These are phyloP conservation scores for Chrysolina americana DNA, from an alignment of 2,888 invertebrate genomes.

Conservation along the genomic window DNA sequence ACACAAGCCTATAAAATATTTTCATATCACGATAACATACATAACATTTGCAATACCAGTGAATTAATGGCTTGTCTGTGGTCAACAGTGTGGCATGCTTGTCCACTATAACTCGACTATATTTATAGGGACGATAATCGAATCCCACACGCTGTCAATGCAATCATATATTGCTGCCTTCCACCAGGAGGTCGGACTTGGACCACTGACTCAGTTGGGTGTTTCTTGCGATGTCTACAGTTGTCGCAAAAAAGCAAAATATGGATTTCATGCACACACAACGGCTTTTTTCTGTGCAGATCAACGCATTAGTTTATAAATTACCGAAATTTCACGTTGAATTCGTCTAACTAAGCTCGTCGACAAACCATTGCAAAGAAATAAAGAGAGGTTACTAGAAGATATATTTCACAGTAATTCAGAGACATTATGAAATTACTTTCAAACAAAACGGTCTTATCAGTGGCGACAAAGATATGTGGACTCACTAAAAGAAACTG, in stretches of 20 bases:
- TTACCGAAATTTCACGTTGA: no score
- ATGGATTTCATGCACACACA: neutral
- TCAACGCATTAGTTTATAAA: neutral
- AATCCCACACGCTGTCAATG: constrained; percentile 59
- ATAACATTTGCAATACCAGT: constrained; percentile 50
- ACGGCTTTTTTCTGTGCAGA: neutral
- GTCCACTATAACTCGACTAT: constrained; percentile 52
- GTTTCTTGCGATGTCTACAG: constrained; percentile 30
- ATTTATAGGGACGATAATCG: constrained; percentile 56
- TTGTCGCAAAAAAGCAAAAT: constrained; percentile 26
- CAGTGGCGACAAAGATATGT: no score
- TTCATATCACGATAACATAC: constrained; percentile 38
- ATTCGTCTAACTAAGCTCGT: no score
- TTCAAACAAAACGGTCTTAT: no score
- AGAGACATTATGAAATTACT: no score
- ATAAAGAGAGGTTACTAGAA: no score
- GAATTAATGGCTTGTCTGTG: constrained; percentile 50
- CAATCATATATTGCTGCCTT: constrained; percentile 53
- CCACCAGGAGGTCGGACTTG: constrained; percentile 50
- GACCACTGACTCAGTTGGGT: constrained; percentile 38
- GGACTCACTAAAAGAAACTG: no score
- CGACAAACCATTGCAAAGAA: no score
- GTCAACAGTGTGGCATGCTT: constrained; percentile 50
- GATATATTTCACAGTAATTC: no score
- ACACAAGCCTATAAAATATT: constrained; percentile 39